Evolutionary conservation across 2,888 invertebrate species (phyloP), one percentile per base, ranked within the genome.

Genomic region (Deilephila elpenor): DNA sequence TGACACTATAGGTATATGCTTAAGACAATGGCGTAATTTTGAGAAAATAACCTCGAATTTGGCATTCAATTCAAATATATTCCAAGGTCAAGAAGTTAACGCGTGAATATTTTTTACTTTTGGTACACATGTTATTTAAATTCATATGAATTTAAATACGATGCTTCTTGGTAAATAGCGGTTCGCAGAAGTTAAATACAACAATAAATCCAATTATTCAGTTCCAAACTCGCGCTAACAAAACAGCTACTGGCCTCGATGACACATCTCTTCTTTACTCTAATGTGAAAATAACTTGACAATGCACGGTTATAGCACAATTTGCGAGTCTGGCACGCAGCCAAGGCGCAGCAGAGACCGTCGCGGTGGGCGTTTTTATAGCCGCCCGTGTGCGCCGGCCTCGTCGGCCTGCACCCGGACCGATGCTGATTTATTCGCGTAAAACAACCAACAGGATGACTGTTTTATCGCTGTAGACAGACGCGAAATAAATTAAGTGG

Each of bases 361-460:
- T 19, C 25, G 6, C 51, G 67, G 60, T 73, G 72, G 72, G 17
- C 19, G 75, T 60, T 72, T 62, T 72, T 72, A 73, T 73, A 71
- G 70, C 34, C 71, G 61, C 74, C 67, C 61, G 70, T 71, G 17
- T 67, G 67, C 70, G 51, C n/a, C 67, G 32, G 51, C 73, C 59
- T 20, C 34, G 17, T 25, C 34, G 4, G 44, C 44, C 29, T 60
- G n/a, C 77, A 76, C 71, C 77, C 64, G 73, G 72, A 64, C 71
- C 77, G 74, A 74, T 71, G 78, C 78, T 84, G 84, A 87, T 84
- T 83, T 86, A 85, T 81, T 70, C 71, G 76, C 72, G 62, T 71
- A 77, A 78, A 80, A 77, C 78, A 78, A 81, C 75, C 74, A 77
- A 79, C 78, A 72, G 75, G 78, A 80, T 75, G 77, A 77, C 75